A percentile compares a stretch with the other conserved stretches of the same genome.
Evolutionary conservation across 1,140 invertebrate species (phyloP).

Genomic region (Drosophila mauritiana): DNA sequence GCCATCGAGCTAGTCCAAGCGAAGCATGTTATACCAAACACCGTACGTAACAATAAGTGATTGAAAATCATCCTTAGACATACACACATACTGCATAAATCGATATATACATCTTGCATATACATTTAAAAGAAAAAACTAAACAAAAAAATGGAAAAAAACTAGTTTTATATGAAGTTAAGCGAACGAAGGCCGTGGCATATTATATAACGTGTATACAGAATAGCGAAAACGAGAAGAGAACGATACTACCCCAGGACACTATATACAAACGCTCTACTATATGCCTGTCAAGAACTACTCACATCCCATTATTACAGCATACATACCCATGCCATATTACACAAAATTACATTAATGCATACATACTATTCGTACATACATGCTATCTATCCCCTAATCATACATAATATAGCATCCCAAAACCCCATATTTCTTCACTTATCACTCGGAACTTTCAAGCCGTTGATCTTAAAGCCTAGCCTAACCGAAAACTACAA

Average conservation of each 20-base stretch:
- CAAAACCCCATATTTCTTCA: slow-evolving; percentile 4
- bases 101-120: slow-evolving; percentile 55
- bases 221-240: slow-evolving; percentile 15
- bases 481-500: slow-evolving; percentile 50
- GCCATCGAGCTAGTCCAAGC: slow-evolving; percentile 62
- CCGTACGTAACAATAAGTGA: slow-evolving; percentile 84
- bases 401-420: slow-evolving; percentile 12
- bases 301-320: slow-evolving; percentile 12
- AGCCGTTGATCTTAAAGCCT: slow-evolving; percentile 55
- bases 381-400: neutral
- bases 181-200: slow-evolving; percentile 42
- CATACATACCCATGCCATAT: slow-evolving; percentile 14
- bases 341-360: slow-evolving; percentile 8
- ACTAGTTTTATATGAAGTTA: slow-evolving; percentile 75
- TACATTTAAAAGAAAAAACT: slow-evolving; percentile 38
- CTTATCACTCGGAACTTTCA: slow-evolving; percentile 27
- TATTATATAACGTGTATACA: slow-evolving; percentile 60
- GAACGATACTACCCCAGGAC: slow-evolving; percentile 42
- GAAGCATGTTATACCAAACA: slow-evolving; percentile 79
- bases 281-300: slow-evolving; percentile 34
- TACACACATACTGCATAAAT: slow-evolving; percentile 56
- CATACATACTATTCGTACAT: slow-evolving; percentile 19
- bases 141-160: slow-evolving; percentile 41
- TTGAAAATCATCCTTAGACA: slow-evolving; percentile 84
- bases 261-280: slow-evolving; percentile 38